These are phyloP conservation scores for Balaenoptera acutorostrata DNA, from an alignment of 2,113 vertebrate genomes.

Conservation along the genomic window DNA sequence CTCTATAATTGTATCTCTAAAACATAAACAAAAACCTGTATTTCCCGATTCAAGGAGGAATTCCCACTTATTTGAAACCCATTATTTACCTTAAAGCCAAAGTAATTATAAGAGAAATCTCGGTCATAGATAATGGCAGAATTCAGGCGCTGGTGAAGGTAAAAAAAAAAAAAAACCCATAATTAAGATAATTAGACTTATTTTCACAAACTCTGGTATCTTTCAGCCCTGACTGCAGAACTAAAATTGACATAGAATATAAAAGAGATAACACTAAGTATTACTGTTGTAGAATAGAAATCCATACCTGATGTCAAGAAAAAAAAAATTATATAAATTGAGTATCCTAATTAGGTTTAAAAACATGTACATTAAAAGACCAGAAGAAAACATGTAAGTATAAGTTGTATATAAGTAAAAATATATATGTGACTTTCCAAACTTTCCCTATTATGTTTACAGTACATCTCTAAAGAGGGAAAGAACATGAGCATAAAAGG, in stretches of 20 bases:
- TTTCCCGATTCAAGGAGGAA: neutral
- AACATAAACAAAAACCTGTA: constrained; percentile 21
- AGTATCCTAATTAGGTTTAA: constrained; percentile 5
- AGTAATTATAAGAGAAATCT: constrained; percentile 98
- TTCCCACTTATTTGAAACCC: neutral
- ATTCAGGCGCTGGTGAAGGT: constrained; percentile 89
- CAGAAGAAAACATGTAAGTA: neutral
- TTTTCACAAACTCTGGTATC: constrained; percentile 21
- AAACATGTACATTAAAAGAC: neutral
- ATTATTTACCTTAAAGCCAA: constrained; percentile 94
- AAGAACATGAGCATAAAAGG: neutral
- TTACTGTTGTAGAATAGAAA: constrained; percentile 3
- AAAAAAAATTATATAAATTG: neutral
- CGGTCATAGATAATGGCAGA: constrained; percentile 96
- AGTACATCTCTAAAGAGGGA: neutral
- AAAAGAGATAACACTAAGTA: neutral
- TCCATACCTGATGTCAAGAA: neutral
- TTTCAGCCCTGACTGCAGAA: neutral
- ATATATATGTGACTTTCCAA: neutral
- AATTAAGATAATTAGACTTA: neutral
- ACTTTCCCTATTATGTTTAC: neutral
- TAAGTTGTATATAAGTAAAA: neutral
- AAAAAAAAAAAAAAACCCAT: neutral
- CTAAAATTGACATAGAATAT: constrained; percentile 9
- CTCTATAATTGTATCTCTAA: neutral